phyloP scores from a whole-genome alignment of 2,797 vertebrate genomes.

The Chromis chromis region DNA sequence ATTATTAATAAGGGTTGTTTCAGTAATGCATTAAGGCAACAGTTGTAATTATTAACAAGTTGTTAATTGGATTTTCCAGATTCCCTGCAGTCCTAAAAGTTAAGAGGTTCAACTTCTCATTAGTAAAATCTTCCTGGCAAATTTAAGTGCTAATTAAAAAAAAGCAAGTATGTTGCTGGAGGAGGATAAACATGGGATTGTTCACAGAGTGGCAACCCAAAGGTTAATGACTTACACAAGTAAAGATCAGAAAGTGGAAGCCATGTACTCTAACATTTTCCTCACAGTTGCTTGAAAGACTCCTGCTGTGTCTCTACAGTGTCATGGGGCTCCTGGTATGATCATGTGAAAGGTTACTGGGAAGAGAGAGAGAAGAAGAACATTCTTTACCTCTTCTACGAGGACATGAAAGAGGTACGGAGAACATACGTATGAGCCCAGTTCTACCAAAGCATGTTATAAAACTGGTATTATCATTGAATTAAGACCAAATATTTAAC shows the following conservation, averaged over 20 bases:
- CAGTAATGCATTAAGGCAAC: too few species aligned
- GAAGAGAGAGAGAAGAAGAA: slow-evolving; percentile 78
- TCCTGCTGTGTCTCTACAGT: slow-evolving; percentile 75
- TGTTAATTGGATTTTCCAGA: too few species aligned
- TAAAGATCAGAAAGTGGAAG: too few species aligned
- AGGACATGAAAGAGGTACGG: slow-evolving; percentile 88
- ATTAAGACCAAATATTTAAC: neutral
- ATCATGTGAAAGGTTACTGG: slow-evolving; percentile 91
- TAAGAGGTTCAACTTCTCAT: too few species aligned
- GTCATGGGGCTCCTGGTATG: slow-evolving; percentile 90
- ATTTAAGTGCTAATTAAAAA: neutral
- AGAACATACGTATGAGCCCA: neutral
- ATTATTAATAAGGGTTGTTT: too few species aligned
- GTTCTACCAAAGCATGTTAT: neutral
- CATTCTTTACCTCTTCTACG: slow-evolving; percentile 89
- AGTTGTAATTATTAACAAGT: too few species aligned
- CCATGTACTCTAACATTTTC: too few species aligned
- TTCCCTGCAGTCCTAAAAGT: too few species aligned
- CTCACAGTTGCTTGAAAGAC: neutral
- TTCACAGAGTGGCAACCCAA: neutral
- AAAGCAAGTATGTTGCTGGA: neutral
- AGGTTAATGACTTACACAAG: neutral
- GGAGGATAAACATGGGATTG: neutral
- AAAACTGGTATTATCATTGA: neutral
- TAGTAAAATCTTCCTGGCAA: too few species aligned